Evolutionary conservation across 1,140 invertebrate species (phyloP), one percentile per base, ranked within the genome.

Genomic region (Conus ventricosus): DNA sequence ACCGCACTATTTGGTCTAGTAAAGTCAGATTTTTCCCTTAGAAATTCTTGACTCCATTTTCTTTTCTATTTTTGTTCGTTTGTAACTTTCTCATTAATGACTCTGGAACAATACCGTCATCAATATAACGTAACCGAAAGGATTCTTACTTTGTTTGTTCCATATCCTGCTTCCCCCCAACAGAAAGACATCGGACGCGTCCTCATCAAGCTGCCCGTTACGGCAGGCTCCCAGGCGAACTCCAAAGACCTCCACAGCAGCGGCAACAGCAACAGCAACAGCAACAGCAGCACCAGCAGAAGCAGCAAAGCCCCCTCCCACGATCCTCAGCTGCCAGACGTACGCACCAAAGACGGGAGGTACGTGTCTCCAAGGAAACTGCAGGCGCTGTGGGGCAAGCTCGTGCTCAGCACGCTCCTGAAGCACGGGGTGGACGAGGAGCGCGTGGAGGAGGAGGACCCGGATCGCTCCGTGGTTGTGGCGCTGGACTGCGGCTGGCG

Each of bases 301-400:
- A 20, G 8, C 53, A 7, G 39, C 67, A 23, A 71, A 20, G 67
- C 17, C 67, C 13, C 27, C 13, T 8, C 60, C 11, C 13, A 11
- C 23, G 15, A 39, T 39, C 5, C 27, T n/a, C 60, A 25, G 4
- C 81, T 83, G 54, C 1, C 76, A 13, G 88, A 91, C 25, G 51
- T 92, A 2, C 76, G 90, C 54, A 90, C 90, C 4, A 89, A 91
- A 39, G 91, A 92, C 60, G 84, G 84, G 57, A 15, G 57, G 17
- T 85, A 91, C 84, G 78, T 91, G 80, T 90, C 90, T 53, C 90
- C 90, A 6, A 88, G 87, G 84, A 92, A 92, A 88, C 90, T 89
- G 63, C 90, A 91, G 53, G 53, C 85, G 27, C 60, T 80, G 11
- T 88, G 90, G 23, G 82, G 76, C 51, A 89, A 88, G 54, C 85